Evolutionary conservation across 2,113 vertebrate genomes (phyloP).

Genomic region (Pseudonaja textilis): DNA sequence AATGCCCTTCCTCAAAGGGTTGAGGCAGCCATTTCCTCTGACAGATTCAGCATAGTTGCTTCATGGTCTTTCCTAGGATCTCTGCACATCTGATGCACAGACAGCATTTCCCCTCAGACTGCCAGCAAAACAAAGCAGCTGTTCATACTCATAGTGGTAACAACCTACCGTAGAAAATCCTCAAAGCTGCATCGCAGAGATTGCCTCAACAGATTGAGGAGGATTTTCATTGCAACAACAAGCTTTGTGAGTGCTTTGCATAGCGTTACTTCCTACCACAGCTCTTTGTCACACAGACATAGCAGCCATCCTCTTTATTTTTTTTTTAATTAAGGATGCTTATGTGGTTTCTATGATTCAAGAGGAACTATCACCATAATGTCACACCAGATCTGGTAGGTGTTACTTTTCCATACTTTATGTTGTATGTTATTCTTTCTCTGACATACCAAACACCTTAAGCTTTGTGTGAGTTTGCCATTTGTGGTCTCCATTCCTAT

Average conservation of each 20-base stretch:
- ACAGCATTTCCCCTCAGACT: neutral
- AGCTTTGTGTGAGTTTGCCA: neutral
- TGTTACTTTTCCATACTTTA: neutral
- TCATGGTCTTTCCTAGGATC: neutral
- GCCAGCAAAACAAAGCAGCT: neutral
- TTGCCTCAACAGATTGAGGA: neutral
- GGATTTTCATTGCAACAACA: neutral
- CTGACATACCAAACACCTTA: neutral
- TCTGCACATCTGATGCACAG: neutral
- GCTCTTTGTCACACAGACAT: neutral
- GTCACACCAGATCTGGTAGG: neutral
- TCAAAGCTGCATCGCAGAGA: neutral
- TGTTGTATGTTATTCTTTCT: neutral
- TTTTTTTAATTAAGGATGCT: neutral
- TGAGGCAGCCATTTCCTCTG: neutral
- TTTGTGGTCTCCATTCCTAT: neutral
- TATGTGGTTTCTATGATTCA: neutral
- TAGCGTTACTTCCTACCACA: neutral
- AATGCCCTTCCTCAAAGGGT: neutral
- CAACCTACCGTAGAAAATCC: neutral
- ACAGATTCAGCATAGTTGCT: neutral
- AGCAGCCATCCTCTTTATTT: neutral
- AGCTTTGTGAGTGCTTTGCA: neutral
- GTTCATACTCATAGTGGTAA: neutral
- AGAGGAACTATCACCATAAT: neutral